Conservation (phyloP, 2,888 invertebrate species). For the Bellardia bayeri region DNA sequence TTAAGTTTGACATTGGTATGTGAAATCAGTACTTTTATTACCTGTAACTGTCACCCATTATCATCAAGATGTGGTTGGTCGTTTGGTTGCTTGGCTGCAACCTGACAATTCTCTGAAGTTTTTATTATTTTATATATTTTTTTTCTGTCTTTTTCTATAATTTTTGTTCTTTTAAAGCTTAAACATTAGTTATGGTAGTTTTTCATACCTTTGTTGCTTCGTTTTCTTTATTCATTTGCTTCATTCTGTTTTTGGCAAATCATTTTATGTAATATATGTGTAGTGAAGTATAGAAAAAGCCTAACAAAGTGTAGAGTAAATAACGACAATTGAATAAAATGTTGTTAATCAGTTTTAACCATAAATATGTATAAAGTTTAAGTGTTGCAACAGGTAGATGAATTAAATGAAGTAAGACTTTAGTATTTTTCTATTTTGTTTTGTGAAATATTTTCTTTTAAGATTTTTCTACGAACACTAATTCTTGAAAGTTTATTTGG, state of each 20-base stretch:
- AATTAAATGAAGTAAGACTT: neutral
- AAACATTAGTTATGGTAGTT: constrained; percentile 65
- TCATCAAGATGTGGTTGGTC: constrained; percentile 38
- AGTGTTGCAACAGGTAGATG: neutral
- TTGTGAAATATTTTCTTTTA: neutral
- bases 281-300: neutral
- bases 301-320: constrained; percentile 5
- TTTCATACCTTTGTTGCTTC: constrained; percentile 20
- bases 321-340: constrained; percentile 9
- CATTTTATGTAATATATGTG: constrained; percentile 40
- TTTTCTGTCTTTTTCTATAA: neutral
- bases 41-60: constrained; percentile 71
- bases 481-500: neutral
- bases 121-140: constrained; percentile 9
- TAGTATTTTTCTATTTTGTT: too few relatives aligned
- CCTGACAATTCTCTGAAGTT: neutral
- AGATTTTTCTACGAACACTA: neutral
- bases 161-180: constrained; percentile 42
- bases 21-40: constrained; percentile 70
- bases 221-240: constrained; percentile 18
- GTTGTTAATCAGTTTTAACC: constrained; percentile 60
- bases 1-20: constrained; percentile 69
- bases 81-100: constrained; percentile 2
- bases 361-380: constrained; percentile 33
- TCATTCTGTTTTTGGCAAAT: constrained; percentile 66